Evolutionary conservation across 2,888 invertebrate genomes (phyloP).

Genomic region (Rhagium mordax): DNA sequence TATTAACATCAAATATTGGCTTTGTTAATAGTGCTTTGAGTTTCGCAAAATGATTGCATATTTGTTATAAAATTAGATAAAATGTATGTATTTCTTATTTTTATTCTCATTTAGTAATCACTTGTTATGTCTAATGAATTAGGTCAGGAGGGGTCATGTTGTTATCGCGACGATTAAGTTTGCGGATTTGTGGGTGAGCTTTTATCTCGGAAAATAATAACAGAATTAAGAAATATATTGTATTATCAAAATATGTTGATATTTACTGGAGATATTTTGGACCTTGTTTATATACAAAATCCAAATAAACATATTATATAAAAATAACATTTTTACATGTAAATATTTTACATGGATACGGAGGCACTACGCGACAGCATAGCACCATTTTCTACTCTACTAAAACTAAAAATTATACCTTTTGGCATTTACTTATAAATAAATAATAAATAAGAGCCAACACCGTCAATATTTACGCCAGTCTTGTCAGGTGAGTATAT

Average conservation of each 20-base stretch:
- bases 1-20: conserved; percentile 42
- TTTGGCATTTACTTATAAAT: too few relatives aligned
- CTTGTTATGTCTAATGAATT: conserved; percentile 43
- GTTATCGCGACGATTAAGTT: conserved; percentile 27
- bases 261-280: background rate
- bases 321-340: too few relatives aligned
- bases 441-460: too few relatives aligned
- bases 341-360: too few relatives aligned
- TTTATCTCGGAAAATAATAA: conserved; percentile 10
- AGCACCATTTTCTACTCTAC: too few relatives aligned
- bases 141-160: conserved; percentile 36
- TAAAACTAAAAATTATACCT: too few relatives aligned
- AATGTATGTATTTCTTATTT: conserved; percentile 2
- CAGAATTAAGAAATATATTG: conserved; percentile 11
- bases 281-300: background rate
- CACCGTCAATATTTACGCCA: too few relatives aligned
- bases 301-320: background rate
- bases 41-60: conserved; percentile 1
- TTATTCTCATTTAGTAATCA: conserved; percentile 27
- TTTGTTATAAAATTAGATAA: conserved; percentile 7
- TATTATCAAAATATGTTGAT: conserved; percentile 9
- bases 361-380: too few relatives aligned
- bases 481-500: too few relatives aligned
- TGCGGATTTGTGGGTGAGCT: conserved; percentile 25
- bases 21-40: conserved; percentile 17